A percentile compares a stretch with the other conserved stretches of the same genome.
Evolutionary conservation across 2,888 invertebrate genomes (phyloP).

Genomic region (Lepidocyrtoides sp.): DNA sequence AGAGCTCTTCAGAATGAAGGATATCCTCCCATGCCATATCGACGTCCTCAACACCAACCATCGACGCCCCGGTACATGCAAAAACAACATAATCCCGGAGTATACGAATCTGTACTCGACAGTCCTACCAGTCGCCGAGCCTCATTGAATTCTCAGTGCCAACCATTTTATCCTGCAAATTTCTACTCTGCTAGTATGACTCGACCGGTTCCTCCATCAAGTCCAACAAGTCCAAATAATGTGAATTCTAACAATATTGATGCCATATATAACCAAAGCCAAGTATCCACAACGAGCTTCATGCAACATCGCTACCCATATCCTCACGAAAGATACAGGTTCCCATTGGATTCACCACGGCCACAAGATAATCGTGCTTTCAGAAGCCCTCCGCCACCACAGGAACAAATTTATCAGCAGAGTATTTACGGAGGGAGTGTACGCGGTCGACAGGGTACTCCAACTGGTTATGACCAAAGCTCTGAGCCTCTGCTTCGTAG

Average conservation of each 20-base stretch:
- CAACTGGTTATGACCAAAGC: constrained; percentile 68
- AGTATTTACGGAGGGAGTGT: constrained; percentile 66
- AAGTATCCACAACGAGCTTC: constrained; percentile 67
- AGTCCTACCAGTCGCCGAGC: constrained; percentile 61
- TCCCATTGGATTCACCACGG: constrained; percentile 65
- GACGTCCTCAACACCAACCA: constrained; percentile 57
- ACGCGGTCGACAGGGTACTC: constrained; percentile 70
- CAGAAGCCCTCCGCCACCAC: constrained; percentile 61
- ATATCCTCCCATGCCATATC: constrained; percentile 55
- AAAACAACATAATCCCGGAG: constrained; percentile 75
- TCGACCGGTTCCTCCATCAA: constrained; percentile 51
- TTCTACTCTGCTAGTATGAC: constrained; percentile 71
- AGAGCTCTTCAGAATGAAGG: constrained; percentile 56
- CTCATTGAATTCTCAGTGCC: constrained; percentile 63
- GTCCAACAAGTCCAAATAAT: constrained; percentile 63
- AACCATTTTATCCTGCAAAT: constrained; percentile 77
- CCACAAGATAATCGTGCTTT: constrained; percentile 52
- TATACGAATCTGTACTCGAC: constrained; percentile 73
- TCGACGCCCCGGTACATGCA: constrained; percentile 54
- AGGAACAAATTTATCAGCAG: constrained; percentile 69
- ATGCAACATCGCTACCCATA: constrained; percentile 71
- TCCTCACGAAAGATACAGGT: constrained; percentile 76
- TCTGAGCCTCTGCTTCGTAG: constrained; percentile 65
- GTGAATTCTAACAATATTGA: constrained; percentile 61
- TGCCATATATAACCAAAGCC: constrained; percentile 70